A percentile compares a stretch with the other conserved stretches of the same genome.
These are phyloP conservation scores for Glossosoma conforme DNA, from an alignment of 1,140 invertebrate genomes.

Conservation along the genomic window DNA sequence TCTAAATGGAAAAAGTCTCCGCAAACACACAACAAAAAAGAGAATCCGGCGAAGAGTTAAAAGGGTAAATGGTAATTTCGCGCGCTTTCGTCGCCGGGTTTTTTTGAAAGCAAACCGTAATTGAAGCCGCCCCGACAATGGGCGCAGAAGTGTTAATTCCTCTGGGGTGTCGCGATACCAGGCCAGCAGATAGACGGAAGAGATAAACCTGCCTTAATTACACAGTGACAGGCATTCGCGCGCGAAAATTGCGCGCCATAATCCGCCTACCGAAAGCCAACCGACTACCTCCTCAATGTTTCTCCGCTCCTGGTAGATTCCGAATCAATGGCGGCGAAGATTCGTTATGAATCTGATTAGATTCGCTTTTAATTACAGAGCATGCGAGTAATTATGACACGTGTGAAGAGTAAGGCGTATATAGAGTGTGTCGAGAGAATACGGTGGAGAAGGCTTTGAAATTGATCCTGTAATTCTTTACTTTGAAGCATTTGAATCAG, in stretches of 20 bases:
- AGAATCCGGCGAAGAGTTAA: slow-evolving; percentile 25
- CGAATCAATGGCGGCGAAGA: no score
- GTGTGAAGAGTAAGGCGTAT: no score
- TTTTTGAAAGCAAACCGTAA: slow-evolving; percentile 30
- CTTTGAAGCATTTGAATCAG: no score
- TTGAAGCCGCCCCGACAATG: slow-evolving; percentile 29
- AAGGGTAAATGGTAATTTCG: slow-evolving; percentile 9
- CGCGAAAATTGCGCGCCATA: slow-evolving; percentile 28
- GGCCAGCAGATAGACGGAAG: slow-evolving; percentile 23
- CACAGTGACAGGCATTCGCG: slow-evolving; percentile 30
- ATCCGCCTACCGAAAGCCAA: slow-evolving; percentile 6
- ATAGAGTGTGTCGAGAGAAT: no score
- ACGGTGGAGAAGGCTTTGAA: no score
- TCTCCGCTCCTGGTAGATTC: slow-evolving; percentile 17
- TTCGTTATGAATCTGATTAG: no score
- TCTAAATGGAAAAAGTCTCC: no score
- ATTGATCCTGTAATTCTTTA: no score
- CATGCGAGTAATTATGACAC: no score
- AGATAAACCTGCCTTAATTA: slow-evolving; percentile 33
- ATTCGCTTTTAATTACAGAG: no score
- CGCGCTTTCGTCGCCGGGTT: slow-evolving; percentile 1
- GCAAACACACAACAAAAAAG: not conserved
- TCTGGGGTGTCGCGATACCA: slow-evolving; percentile 14
- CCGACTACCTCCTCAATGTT: slow-evolving; percentile 14
- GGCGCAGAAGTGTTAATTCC: slow-evolving; percentile 25